phyloP scores from a whole-genome alignment of 2,888 invertebrate species.

The Drosophila niveifrons region DNA sequence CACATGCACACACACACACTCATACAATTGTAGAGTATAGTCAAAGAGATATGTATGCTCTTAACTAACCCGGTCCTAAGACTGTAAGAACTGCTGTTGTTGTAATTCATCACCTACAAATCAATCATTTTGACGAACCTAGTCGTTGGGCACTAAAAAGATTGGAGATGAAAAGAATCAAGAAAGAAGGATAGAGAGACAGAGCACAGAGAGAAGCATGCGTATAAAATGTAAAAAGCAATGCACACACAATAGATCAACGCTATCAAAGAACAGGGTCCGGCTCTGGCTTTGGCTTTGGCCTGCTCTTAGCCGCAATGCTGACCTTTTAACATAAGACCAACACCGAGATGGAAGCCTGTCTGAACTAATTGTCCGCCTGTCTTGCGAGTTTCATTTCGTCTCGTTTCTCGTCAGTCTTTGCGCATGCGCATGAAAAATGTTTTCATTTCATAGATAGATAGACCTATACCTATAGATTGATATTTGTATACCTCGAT shows the following conservation, averaged over 20 bases:
- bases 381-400: constrained; percentile 46
- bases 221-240: constrained; percentile 74
- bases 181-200: constrained; percentile 1
- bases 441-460: constrained; percentile 73
- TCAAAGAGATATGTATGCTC: constrained; percentile 53
- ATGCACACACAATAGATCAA: constrained; percentile 76
- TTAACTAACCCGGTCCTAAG: constrained; percentile 73
- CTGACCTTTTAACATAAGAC: constrained; percentile 76
- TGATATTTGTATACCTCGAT: constrained; percentile 56
- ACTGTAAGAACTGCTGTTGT: constrained; percentile 64
- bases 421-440: constrained; percentile 74
- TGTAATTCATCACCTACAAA: constrained; percentile 84
- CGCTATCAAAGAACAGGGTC: constrained; percentile 65
- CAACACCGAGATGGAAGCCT: constrained; percentile 68
- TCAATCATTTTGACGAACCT: constrained; percentile 85
- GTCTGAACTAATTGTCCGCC: constrained; percentile 76
- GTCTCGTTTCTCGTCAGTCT: constrained; percentile 54
- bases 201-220: constrained; percentile 38
- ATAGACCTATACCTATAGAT: constrained; percentile 55
- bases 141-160: constrained; percentile 67
- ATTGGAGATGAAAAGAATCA: constrained; percentile 31
- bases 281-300: constrained; percentile 31
- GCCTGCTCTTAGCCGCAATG: constrained; percentile 51
- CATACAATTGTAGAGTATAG: constrained; percentile 4
- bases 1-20: neutral